Evolutionary conservation across 1,140 invertebrate genomes (phyloP), one percentile per base, ranked within the genome.

Genomic region (Dendrolimus punctatus): DNA sequence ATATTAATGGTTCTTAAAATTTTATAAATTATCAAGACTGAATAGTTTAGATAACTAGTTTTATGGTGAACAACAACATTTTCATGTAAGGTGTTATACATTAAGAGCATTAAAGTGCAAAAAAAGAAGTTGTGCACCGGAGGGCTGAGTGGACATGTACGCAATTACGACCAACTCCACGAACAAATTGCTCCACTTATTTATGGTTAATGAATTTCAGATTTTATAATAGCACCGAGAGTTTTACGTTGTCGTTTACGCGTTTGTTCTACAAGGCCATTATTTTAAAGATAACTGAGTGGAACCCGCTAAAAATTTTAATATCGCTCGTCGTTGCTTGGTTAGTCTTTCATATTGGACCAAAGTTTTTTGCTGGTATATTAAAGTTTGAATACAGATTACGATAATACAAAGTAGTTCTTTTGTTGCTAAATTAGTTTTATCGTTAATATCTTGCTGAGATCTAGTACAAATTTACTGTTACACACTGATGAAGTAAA

Each of bases 141-240:
- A 23, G 23, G 23, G 23, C 43, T 9, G n/a, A 45, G 43, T 53
- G 58, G 61, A 57, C 61, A 55, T 54, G 42, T 49, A 37, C 45
- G 64, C 59, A 67, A 67, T 67, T 67, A 67, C 64, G 51, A 23
- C 8, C 46, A 39, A 8, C 46, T 48, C 56, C 52, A 23, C 3
- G 23, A 23, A 67, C 61, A 64, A 68, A 68, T 68, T 64, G 58
- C 49, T 57, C 64, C 64, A 67, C 64, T 67, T 67, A 67, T 67
- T 71, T 68, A 68, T 68, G 59, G 61, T 63, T 71, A 71, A 68
- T 71, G 61, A 71, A 65, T 66, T 68, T 71, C 59, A 68, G 60
- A 71, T 71, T 65, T 65, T 66, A 68, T 68, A 71, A 71, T 62
- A 71, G 58, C 62, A 54, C 53, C 38, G 49, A 57, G 46, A 50